Evolutionary conservation across 2,888 invertebrate genomes (phyloP).

Genomic region (Brachyptera putata): DNA sequence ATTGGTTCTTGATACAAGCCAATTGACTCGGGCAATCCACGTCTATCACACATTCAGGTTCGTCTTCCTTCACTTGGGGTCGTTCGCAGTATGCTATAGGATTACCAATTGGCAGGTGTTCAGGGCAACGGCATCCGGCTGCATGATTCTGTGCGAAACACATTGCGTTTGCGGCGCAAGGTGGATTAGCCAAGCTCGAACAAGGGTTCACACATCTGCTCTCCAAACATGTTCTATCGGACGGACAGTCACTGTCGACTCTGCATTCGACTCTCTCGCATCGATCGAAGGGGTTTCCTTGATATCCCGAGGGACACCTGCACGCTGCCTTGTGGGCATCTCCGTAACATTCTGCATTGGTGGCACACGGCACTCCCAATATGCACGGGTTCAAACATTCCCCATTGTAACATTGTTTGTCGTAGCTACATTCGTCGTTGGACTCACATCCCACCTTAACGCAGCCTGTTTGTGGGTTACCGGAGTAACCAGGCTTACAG

Average conservation of each 20-base stretch:
- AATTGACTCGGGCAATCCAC: slow-evolving; percentile 74
- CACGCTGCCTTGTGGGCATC: slow-evolving; percentile 74
- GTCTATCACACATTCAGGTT: slow-evolving; percentile 70
- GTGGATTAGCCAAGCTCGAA: slow-evolving; percentile 56
- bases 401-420: slow-evolving; percentile 76
- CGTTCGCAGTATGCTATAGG: slow-evolving; percentile 71
- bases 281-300: slow-evolving; percentile 74
- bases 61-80: slow-evolving; percentile 46
- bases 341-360: slow-evolving; percentile 80
- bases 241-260: slow-evolving; percentile 72
- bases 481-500: slow-evolving; percentile 77
- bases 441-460: slow-evolving; percentile 77
- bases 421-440: slow-evolving; percentile 75
- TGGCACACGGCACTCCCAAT: slow-evolving; percentile 73
- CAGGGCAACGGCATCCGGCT: slow-evolving; percentile 78
- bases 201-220: slow-evolving; percentile 79
- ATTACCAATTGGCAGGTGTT: slow-evolving; percentile 72
- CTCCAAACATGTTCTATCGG: slow-evolving; percentile 65
- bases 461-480: slow-evolving; percentile 80
- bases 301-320: slow-evolving; percentile 69
- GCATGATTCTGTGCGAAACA: slow-evolving; percentile 77
- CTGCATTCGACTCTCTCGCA: slow-evolving; percentile 77
- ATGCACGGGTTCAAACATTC: slow-evolving; percentile 79
- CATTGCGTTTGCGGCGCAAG: slow-evolving; percentile 78
- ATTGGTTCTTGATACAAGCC: slow-evolving; percentile 74